Evolutionary conservation across 2,888 invertebrate species (phyloP).

Genomic region (Yponomeuta plumbellus): DNA sequence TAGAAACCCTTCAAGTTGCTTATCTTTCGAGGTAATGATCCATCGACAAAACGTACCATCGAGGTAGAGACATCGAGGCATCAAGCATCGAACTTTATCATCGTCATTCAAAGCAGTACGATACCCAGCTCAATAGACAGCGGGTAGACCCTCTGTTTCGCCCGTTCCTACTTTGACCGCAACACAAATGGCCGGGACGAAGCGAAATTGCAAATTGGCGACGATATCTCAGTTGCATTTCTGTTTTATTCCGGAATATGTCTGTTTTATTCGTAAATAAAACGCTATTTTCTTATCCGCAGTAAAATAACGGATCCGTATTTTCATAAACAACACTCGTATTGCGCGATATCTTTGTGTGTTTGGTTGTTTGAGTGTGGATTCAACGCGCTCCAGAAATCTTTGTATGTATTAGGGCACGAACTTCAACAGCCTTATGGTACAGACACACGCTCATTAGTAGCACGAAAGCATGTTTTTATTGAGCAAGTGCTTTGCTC

Average conservation of each 20-base stretch:
- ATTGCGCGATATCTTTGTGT: not conserved
- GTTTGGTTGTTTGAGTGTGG: not conserved
- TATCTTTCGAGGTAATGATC: no score
- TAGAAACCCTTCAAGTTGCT: no score
- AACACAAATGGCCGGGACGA: not conserved
- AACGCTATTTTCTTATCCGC: conserved; percentile 1
- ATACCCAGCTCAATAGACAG: not conserved
- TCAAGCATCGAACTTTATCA: no score
- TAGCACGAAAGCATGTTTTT: no score
- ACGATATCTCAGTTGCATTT: conserved; percentile 2
- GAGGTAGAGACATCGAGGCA: no score
- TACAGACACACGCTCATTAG: no score
- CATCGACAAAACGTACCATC: no score
- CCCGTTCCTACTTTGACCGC: not conserved
- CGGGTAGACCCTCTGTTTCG: not conserved
- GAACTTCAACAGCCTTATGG: no score
- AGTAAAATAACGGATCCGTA: not conserved
- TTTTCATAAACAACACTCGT: not conserved
- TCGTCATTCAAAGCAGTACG: no score
- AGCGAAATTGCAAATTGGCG: conserved; percentile 6
- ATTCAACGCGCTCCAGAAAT: no score
- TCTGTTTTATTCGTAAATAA: conserved; percentile 3
- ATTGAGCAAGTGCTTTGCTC: no score
- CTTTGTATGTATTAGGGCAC: no score
- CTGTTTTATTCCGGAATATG: not conserved